Evolutionary conservation across 1,140 invertebrate species (phyloP).

Genomic region (Hirudo medicinalis): DNA sequence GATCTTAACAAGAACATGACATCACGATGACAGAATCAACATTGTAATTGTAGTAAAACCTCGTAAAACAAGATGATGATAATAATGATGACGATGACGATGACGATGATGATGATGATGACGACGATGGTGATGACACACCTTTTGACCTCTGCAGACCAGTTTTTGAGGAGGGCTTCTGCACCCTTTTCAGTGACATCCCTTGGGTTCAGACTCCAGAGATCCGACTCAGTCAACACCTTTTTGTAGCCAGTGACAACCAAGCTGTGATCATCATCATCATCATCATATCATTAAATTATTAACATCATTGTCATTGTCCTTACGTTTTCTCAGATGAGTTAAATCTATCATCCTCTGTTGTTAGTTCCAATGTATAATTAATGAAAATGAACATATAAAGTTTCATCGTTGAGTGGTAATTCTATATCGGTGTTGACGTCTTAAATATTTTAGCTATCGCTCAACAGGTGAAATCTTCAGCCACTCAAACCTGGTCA

Average conservation of each 20-base stretch:
- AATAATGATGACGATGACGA: no score
- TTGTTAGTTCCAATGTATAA: no score
- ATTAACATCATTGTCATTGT: neutral
- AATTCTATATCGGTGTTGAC: no score
- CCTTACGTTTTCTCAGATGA: no score
- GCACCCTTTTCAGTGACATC: slow-evolving; percentile 65
- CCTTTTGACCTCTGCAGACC: slow-evolving; percentile 45
- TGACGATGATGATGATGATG: no score
- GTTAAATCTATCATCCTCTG: no score
- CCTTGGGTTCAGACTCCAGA: slow-evolving; percentile 74
- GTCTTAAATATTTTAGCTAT: neutral
- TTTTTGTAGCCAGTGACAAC: slow-evolving; percentile 65
- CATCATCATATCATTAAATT: slow-evolving; percentile 3
- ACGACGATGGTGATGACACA: neutral
- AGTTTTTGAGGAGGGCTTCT: slow-evolving; percentile 68
- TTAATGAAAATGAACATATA: no score
- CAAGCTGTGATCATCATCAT: slow-evolving; percentile 35
- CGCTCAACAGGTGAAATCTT: neutral
- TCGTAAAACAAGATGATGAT: no score
- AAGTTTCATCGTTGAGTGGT: no score
- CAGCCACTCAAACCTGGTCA: slow-evolving; percentile 46
- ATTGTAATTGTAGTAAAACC: no score
- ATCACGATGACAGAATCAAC: no score
- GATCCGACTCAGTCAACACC: slow-evolving; percentile 61
- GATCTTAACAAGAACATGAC: no score